phyloP scores from a whole-genome alignment of 1,140 invertebrate species.

The Habropoda laboriosa region DNA sequence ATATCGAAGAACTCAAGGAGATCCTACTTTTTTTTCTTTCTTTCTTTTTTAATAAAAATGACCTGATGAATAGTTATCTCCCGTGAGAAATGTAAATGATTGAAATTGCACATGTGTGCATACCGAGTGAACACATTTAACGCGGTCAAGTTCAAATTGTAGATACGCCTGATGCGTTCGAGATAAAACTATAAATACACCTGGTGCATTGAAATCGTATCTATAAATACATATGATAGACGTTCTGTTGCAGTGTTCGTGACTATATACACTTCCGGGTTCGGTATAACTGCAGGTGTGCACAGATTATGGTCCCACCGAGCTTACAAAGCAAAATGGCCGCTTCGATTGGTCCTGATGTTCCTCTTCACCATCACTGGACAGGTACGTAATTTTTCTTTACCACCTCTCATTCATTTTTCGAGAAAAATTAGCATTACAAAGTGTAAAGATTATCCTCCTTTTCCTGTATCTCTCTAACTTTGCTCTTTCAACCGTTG shows the following conservation, averaged over 20 bases:
- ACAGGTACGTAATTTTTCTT: conserved; percentile 85
- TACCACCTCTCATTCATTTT: neutral
- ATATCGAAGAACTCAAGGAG: no score
- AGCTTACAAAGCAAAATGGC: conserved; percentile 92
- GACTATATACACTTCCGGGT: conserved; percentile 85
- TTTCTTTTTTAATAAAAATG: no score
- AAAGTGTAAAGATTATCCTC: no score
- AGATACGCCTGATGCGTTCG: neutral
- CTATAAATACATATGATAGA: conserved; percentile 12
- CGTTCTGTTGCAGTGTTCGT: conserved; percentile 83
- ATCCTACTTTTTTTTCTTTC: no score
- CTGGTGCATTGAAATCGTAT: no score
- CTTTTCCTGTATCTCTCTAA: no score
- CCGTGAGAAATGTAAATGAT: no score
- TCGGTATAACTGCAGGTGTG: conserved; percentile 94
- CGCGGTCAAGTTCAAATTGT: neutral
- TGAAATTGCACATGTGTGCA: neutral
- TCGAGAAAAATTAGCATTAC: neutral
- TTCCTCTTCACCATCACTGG: conserved; percentile 91
- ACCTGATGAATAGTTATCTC: no score
- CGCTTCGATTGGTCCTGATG: conserved; percentile 89
- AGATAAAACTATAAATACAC: neutral
- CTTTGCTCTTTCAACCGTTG: no score
- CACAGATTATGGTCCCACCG: conserved; percentile 95
- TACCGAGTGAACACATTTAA: no score